Evolutionary conservation across 92 coral and sea anemone species (phyloP).

Genomic region (Porites divaricata): DNA sequence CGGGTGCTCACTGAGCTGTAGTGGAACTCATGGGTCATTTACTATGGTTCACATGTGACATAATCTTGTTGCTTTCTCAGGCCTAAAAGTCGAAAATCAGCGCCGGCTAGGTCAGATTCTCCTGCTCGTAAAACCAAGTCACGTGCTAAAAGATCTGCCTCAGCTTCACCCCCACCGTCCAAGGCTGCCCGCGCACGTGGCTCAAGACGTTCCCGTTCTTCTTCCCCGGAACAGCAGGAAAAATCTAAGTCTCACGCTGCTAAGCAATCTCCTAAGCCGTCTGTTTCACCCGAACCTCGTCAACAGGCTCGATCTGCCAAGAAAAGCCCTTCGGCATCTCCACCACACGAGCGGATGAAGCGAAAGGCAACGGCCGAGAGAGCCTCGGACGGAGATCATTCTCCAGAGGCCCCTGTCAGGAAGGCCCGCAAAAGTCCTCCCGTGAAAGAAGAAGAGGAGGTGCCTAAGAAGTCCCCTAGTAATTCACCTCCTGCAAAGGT

Average conservation of each 20-base stretch:
- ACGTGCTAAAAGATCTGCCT: slow-evolving; percentile 56
- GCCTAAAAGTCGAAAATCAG: slow-evolving; percentile 42
- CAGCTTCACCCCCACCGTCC: slow-evolving; percentile 59
- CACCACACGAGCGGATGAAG: slow-evolving; percentile 64
- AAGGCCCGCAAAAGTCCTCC: slow-evolving; percentile 58
- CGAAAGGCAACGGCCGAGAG: slow-evolving; percentile 60
- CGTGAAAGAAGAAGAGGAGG: slow-evolving; percentile 57
- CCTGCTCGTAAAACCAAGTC: slow-evolving; percentile 46
- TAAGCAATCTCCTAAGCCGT: slow-evolving; percentile 56
- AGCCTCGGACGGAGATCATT: slow-evolving; percentile 68
- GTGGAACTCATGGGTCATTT: too few species aligned
- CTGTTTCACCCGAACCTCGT: slow-evolving; percentile 52
- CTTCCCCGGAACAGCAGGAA: slow-evolving; percentile 30
- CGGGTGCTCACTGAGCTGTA: too few species aligned
- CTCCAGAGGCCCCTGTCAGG: slow-evolving; percentile 64
- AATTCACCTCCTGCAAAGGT: slow-evolving; percentile 61
- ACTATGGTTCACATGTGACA: background rate
- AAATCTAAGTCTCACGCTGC: slow-evolving; percentile 49
- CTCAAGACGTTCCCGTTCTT: slow-evolving; percentile 48
- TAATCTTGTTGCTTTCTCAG: background rate
- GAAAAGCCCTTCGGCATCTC: slow-evolving; percentile 35
- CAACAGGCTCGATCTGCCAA: slow-evolving; percentile 30
- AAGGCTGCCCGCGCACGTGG: slow-evolving; percentile 47
- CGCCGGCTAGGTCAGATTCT: slow-evolving; percentile 22
- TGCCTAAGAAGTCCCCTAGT: slow-evolving; percentile 50